Base-by-base conservation (phyloP, 2,113 vertebrate genomes). In the Nerophis ophidion region DNA sequence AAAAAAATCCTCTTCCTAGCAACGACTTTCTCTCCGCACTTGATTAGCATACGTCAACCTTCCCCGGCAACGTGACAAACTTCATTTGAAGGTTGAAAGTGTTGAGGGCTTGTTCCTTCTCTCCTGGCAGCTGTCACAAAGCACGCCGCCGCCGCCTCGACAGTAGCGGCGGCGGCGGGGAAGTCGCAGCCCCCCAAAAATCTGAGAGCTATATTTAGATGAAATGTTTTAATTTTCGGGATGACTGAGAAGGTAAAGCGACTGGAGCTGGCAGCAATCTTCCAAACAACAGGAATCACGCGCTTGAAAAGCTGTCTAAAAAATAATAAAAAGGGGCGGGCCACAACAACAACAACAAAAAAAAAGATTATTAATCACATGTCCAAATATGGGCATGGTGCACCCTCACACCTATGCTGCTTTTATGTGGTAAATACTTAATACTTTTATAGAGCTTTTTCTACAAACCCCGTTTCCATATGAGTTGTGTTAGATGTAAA, bases 201-300 rank as follows among this genome's bases (percentile, higher is more conserved):
- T 88, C 82, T 88, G 72, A 87, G 83, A 79, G 83, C 87, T 89
- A 90, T 91, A 89, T 89, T 89, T 90, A 91, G 89, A 88, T 88
- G 81, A 91, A 87, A 86, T 81, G 80, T 80, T 89, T 85, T 87
- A 86, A 85, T 81, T 90, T n/a, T 89, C 87, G 85, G 81, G 81
- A 86, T 80, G 73, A 80, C 74, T 78, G 74, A 69, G 71, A 68
- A 70, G 73, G 71, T 71, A 52, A 74, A 74, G 76, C 53, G 65
- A 71, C 80, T 76, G 61, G 72, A 61, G 69, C 69, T 76, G 64
- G 71, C 75, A 65, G 58, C 76, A 66, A 65, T 67, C 74, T 81
- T 87, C 81, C 85, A 82, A 81, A 83, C 75, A 38, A 60, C 42
- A 79, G 53, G 74, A 80, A 71, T 63, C 59, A 40, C 16, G 14